phyloP scores from a whole-genome alignment of 2,888 invertebrate genomes.

The Zhengitettix transpicula region DNA sequence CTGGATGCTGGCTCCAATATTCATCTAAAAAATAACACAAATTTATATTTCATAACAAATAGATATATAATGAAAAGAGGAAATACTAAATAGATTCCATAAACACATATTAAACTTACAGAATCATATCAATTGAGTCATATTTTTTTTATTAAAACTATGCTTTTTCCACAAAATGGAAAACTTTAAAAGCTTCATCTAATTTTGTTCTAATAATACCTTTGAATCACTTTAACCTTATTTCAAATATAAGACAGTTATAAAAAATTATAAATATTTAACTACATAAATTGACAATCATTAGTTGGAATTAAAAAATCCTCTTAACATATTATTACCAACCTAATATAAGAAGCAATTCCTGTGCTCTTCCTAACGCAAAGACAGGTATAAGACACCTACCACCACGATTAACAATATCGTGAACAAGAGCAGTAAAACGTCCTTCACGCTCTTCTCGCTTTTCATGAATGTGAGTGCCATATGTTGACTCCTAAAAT shows the following conservation, averaged over 20 bases:
- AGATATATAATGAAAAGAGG: background rate
- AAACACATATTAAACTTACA: background rate
- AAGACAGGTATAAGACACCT: constrained; percentile 97
- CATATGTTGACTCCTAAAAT: constrained; percentile 87
- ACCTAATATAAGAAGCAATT: constrained; percentile 76
- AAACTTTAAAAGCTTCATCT: no score
- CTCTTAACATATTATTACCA: no score
- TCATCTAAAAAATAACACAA: constrained; percentile 48
- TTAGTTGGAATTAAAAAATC: no score
- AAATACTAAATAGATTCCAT: background rate
- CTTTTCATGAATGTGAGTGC: constrained; percentile 97
- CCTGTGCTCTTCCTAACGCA: constrained; percentile 93
- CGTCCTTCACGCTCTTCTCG: constrained; percentile 89
- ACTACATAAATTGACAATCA: no score
- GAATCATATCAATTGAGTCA: no score
- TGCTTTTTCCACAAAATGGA: no score
- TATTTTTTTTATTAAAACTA: no score
- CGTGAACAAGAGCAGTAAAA: constrained; percentile 82
- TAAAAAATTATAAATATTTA: no score
- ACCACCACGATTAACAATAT: constrained; percentile 93
- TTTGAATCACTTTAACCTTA: no score
- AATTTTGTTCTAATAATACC: no score
- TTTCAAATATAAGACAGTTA: no score
- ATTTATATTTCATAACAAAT: background rate
- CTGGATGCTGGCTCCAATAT: constrained; percentile 94